Conservation (phyloP, 2,888 invertebrate species). For the Aspidiotus destructor region DNA sequence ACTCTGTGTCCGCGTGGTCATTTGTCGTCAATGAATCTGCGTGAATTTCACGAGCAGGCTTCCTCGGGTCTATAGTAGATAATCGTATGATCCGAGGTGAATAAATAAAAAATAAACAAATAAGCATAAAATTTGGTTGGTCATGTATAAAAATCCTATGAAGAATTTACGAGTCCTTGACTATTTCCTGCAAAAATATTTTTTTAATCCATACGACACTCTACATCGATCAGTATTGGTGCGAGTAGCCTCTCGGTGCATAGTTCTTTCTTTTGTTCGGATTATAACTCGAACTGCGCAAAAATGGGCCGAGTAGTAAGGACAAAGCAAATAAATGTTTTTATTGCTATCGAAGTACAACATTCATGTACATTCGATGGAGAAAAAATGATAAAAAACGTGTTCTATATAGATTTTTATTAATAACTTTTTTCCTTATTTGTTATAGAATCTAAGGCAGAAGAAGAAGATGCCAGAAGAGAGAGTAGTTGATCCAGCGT, state of each 20-base stretch:
- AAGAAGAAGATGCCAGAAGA: constrained; percentile 23
- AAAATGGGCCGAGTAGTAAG: constrained; percentile 4
- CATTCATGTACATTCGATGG: no score
- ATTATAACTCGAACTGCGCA: not conserved
- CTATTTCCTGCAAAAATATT: constrained; percentile 4
- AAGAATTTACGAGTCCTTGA: not conserved
- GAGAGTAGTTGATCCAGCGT: constrained; percentile 49
- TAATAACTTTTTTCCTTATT: not conserved
- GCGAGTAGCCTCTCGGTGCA: no score
- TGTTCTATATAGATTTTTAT: no score
- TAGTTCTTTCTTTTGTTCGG: not conserved
- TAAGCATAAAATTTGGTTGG: not conserved
- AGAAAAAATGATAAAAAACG: no score
- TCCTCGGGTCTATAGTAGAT: no score
- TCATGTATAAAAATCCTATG: not conserved
- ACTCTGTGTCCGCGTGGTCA: no score
- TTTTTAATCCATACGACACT: not conserved
- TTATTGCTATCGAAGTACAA: no score
- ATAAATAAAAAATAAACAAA: not conserved
- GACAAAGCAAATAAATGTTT: not conserved
- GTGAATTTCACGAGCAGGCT: no score
- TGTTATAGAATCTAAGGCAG: not conserved
- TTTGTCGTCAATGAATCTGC: no score
- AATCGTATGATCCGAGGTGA: no score
- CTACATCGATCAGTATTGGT: no score